Evolutionary conservation across 1,140 invertebrate genomes (phyloP).

Genomic region (Coenobita brevimanus): DNA sequence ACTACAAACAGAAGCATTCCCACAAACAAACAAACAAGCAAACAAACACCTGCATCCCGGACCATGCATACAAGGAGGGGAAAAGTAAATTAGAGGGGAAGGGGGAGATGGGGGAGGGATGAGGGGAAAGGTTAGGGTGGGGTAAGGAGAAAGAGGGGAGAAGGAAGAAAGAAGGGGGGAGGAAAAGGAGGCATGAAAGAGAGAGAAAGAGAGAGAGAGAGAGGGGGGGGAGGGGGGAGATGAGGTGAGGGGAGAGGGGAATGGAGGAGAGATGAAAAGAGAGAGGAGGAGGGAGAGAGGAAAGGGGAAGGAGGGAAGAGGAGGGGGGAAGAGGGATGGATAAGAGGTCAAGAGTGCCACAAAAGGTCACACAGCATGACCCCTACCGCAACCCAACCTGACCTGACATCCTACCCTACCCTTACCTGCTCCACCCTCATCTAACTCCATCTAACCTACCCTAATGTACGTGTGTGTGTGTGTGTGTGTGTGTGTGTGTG

Average conservation of each 20-base stretch:
- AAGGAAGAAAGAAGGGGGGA: background rate
- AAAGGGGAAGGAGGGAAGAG: constrained; percentile 25
- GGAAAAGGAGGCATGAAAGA: background rate
- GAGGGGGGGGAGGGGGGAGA: background rate
- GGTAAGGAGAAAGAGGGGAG: background rate
- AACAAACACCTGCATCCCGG: too few species aligned
- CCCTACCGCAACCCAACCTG: too few species aligned
- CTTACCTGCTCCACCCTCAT: background rate
- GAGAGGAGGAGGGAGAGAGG: constrained; percentile 42
- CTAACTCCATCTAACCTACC: background rate
- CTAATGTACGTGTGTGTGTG: background rate
- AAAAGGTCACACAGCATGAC: background rate
- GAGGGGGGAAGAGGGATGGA: constrained; percentile 28
- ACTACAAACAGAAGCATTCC: too few species aligned
- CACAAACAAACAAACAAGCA: too few species aligned
- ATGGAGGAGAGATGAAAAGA: background rate
- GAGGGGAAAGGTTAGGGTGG: background rate
- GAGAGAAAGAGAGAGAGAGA: background rate
- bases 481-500: too few species aligned
- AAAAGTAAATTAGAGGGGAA: background rate
- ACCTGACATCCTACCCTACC: too few species aligned
- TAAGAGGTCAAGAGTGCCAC: constrained; percentile 20
- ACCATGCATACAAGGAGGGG: too few species aligned
- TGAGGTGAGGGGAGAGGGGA: background rate
- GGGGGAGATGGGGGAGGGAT: background rate